Conservation (phyloP, 35 echinoderm and acorn worm genomes). For the Amphiura filiformis region DNA sequence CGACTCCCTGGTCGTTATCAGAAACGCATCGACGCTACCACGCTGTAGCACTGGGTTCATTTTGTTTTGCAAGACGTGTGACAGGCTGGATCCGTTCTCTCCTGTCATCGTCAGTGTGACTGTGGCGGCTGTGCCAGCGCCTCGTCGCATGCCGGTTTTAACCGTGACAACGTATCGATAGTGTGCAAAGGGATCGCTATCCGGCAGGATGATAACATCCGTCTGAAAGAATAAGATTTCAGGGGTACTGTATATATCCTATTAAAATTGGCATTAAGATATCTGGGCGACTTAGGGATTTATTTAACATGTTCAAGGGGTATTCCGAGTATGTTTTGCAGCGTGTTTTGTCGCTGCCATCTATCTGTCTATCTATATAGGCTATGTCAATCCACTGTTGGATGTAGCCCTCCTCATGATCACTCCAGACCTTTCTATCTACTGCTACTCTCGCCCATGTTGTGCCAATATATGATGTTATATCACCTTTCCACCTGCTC, state of each 20-base stretch:
- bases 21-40: constrained; percentile 68
- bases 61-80: constrained; percentile 60
- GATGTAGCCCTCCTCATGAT: too few relatives aligned
- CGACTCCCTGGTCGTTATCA: constrained; percentile 69
- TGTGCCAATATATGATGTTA: too few relatives aligned
- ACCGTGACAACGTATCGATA: constrained; percentile 81
- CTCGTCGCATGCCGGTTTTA: constrained; percentile 76
- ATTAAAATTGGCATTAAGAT: not conserved
- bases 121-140: constrained; percentile 81
- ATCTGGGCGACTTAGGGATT: not conserved
- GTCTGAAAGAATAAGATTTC: constrained; percentile 66
- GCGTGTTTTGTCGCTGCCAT: too few relatives aligned
- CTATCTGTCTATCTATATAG: too few relatives aligned
- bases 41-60: constrained; percentile 26
- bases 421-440: too few relatives aligned
- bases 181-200: constrained; percentile 83
- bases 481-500: too few relatives aligned
- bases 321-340: too few relatives aligned
- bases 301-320: too few relatives aligned
- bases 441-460: too few relatives aligned
- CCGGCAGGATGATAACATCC: constrained; percentile 56
- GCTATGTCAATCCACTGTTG: too few relatives aligned
- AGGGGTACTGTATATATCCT: not conserved
- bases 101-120: constrained; percentile 82
- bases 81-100: constrained; percentile 35